Evolutionary conservation across 2,113 vertebrate genomes (phyloP).

Genomic region (Speoplatyrhinus poulsoni): DNA sequence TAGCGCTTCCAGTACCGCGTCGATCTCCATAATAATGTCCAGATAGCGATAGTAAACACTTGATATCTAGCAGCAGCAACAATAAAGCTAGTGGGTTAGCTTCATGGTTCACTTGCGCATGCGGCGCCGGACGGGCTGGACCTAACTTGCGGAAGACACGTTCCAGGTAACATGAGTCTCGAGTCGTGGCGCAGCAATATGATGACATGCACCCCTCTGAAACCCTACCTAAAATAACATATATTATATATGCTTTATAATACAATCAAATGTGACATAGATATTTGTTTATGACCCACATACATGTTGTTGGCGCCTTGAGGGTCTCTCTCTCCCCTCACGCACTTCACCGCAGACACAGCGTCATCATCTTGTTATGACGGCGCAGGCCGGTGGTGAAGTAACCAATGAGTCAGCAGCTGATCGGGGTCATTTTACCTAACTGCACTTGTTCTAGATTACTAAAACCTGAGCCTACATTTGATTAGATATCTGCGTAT

Average conservation of each 20-base stretch:
- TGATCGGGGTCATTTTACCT: conserved; percentile 42
- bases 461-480: conserved; percentile 3
- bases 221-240: no score
- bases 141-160: conserved; percentile 41
- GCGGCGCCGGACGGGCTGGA: background rate
- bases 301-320: background rate
- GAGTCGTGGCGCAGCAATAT: conserved; percentile 6
- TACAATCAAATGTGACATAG: background rate
- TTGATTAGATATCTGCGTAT: background rate
- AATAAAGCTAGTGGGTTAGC: conserved; percentile 51
- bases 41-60: conserved; percentile 65
- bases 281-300: background rate
- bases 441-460: conserved; percentile 34
- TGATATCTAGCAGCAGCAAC: conserved; percentile 71
- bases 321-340: background rate
- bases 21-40: conserved; percentile 85
- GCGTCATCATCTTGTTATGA: conserved; percentile 64
- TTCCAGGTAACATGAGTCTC: background rate
- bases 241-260: no score
- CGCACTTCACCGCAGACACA: conserved; percentile 22
- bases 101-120: conserved; percentile 46
- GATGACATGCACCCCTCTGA: background rate
- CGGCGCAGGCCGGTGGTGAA: conserved; percentile 54
- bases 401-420: conserved; percentile 72
- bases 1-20: conserved; percentile 86